Evolutionary conservation across 30 jellyfish, hydroid and myxozoan genomes (phyloP).

Genomic region (Hydra vulgaris): DNA sequence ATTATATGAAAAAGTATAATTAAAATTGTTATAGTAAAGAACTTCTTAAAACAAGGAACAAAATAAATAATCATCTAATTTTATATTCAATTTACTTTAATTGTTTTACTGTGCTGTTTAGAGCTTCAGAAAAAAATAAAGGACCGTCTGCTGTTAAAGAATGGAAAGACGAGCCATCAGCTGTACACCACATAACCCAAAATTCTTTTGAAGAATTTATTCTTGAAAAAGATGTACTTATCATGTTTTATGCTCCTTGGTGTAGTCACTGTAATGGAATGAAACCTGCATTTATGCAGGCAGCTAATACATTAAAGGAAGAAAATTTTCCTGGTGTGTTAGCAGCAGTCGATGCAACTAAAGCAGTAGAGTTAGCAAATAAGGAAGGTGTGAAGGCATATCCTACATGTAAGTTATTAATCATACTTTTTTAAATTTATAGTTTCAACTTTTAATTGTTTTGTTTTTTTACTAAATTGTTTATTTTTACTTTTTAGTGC

Average conservation of each 20-base stretch:
- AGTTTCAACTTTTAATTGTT: neutral
- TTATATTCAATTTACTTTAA: no score
- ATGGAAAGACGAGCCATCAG: constrained; percentile 51
- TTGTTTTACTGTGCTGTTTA: no score
- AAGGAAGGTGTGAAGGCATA: constrained; percentile 43
- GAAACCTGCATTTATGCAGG: constrained; percentile 74
- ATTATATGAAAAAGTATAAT: constrained; percentile 56
- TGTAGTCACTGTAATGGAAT: constrained; percentile 75
- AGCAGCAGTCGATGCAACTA: constrained; percentile 52
- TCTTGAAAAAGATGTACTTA: constrained; percentile 49
- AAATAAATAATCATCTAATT: no score
- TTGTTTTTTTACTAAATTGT: neutral
- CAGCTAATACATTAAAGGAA: constrained; percentile 61
- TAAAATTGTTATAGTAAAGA: neutral
- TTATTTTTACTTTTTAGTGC: constrained; percentile 36
- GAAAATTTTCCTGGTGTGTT: constrained; percentile 33
- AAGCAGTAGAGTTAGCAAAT: constrained; percentile 15
- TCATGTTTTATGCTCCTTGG: constrained; percentile 96
- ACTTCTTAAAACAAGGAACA: no score
- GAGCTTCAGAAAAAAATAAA: neutral
- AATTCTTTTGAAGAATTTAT: constrained; percentile 57
- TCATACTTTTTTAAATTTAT: neutral
- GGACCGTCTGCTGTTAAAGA: constrained; percentile 11
- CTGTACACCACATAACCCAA: constrained; percentile 48
- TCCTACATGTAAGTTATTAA: constrained; percentile 40